phyloP scores from a whole-genome alignment of 1,140 invertebrate genomes.

The Rhizoglyphus robini region DNA sequence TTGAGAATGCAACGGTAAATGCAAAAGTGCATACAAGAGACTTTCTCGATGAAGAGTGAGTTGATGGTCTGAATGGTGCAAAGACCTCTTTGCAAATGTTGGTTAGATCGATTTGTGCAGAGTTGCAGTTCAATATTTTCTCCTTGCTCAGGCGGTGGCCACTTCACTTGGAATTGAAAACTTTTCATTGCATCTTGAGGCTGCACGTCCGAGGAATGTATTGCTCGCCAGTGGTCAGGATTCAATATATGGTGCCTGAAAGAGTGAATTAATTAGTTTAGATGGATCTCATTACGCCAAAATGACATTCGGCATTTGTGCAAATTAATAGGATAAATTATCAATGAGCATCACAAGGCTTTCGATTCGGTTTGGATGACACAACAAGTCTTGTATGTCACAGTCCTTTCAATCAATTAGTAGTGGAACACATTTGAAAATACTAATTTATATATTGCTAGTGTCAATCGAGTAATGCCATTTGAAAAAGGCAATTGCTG shows the following conservation, averaged over 20 bases:
- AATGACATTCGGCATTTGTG: background rate
- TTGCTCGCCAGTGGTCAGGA: conserved; percentile 29
- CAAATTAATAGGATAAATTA: too few relatives aligned
- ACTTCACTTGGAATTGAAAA: conserved; percentile 27
- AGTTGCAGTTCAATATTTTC: conserved; percentile 21
- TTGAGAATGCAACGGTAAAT: conserved; percentile 29
- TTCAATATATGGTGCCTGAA: conserved; percentile 23
- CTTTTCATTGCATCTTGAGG: conserved; percentile 24
- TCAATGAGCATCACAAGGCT: too few relatives aligned
- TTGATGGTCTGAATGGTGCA: conserved; percentile 28
- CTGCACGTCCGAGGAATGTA: conserved; percentile 25
- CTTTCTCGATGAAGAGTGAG: conserved; percentile 24
- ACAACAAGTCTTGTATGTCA: too few relatives aligned
- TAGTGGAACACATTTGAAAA: too few relatives aligned
- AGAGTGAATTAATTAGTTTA: background rate
- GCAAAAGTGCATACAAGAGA: conserved; percentile 24
- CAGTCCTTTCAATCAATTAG: too few relatives aligned
- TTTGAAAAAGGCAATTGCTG: too few relatives aligned
- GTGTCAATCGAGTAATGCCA: too few relatives aligned
- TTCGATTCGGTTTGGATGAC: too few relatives aligned
- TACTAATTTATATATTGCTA: too few relatives aligned
- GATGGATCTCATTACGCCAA: too few relatives aligned
- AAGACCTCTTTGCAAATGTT: conserved; percentile 24
- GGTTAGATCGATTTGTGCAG: conserved; percentile 21
- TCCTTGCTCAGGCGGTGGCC: conserved; percentile 26